Percentiles rank a stretch among this genome's conserved stretches.
Conservation (phyloP, 2,888 invertebrate genomes). For the Mesoligia furuncula region DNA sequence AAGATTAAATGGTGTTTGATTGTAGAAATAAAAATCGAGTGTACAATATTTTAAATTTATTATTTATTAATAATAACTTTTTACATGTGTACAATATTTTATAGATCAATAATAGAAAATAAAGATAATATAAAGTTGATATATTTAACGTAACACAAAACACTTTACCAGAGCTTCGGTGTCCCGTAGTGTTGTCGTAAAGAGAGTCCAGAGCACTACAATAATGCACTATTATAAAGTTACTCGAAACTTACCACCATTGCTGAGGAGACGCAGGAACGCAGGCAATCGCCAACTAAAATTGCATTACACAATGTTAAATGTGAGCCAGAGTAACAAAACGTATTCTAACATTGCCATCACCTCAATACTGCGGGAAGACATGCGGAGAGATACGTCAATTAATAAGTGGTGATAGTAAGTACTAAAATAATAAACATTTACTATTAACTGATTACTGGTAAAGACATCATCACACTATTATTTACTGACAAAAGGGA, state of each 20-base stretch:
- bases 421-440: slow-evolving; percentile 32
- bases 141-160: slow-evolving; percentile 68
- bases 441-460: slow-evolving; percentile 34
- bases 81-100: slow-evolving; percentile 68
- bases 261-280: slow-evolving; percentile 55
- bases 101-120: slow-evolving; percentile 62
- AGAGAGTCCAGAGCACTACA: slow-evolving; percentile 75
- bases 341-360: slow-evolving; percentile 51
- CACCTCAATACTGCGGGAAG: slow-evolving; percentile 63
- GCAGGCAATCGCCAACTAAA: slow-evolving; percentile 81
- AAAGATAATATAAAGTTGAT: slow-evolving; percentile 60
- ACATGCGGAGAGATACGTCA: slow-evolving; percentile 51
- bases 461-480: slow-evolving; percentile 18
- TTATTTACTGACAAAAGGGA: slow-evolving; percentile 15
- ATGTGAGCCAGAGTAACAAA: slow-evolving; percentile 45
- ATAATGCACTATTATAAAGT: slow-evolving; percentile 82
- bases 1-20: slow-evolving; percentile 74
- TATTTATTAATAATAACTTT: slow-evolving; percentile 67
- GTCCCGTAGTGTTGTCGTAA: slow-evolving; percentile 63
- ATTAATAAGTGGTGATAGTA: slow-evolving; percentile 33
- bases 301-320: slow-evolving; percentile 71
- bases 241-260: slow-evolving; percentile 87
- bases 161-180: slow-evolving; percentile 72
- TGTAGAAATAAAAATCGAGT: slow-evolving; percentile 76
- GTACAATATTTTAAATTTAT: slow-evolving; percentile 69